Base-by-base conservation (phyloP, 2,113 vertebrate species). In the Tylochromis polylepis region DNA sequence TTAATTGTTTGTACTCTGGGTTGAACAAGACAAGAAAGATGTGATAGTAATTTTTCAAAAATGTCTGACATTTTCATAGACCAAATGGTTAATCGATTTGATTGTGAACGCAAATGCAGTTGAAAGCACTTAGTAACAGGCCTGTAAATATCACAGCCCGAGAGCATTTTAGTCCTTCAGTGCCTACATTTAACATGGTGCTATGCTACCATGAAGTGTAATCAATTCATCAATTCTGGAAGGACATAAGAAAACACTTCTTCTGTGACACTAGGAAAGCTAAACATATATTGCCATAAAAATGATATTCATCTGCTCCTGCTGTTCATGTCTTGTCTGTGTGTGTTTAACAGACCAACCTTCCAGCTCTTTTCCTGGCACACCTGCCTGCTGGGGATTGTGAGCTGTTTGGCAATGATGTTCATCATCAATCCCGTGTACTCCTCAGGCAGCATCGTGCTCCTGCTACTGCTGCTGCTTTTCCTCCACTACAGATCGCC, bases 281-380 rank as follows among this genome's bases (percentile, higher is more conserved):
- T 75, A 49, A 49, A 43, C 41, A 49, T 49, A 15, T 70, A 14
- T 57, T 53, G 20, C 36, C 14, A 4, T 80, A 56, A 38, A 87
- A 31, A 29, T 46, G 5, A 53, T n/a, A 14, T 77, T 3, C 3
- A 3, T 34, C 4, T 2, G 3, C 27, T 59, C 43, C 20, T 79
- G 77, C 41, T 72, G 70, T 2, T 59, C 8, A 62, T 11, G 20
- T 46, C 58, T 20, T 67, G 11, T 78, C 12, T 56, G 14, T 83
- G 6, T 91, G 55, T 94, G 79, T 87, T 78, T 65, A 79, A 65
- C 93, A 98, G 97, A 56, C 97, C 97, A 5, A 98, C 97, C 53
- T 98, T 98, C 94, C 97, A 94, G 94, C 88, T 97, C 83, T 98
- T 98, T 95, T 98, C 97, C 56, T 98, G 97, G 97, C 97, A 98